Evolutionary conservation across 2,113 vertebrate genomes (phyloP), one percentile per base, ranked within the genome.

Genomic region (Myanophis thanlyinensis): DNA sequence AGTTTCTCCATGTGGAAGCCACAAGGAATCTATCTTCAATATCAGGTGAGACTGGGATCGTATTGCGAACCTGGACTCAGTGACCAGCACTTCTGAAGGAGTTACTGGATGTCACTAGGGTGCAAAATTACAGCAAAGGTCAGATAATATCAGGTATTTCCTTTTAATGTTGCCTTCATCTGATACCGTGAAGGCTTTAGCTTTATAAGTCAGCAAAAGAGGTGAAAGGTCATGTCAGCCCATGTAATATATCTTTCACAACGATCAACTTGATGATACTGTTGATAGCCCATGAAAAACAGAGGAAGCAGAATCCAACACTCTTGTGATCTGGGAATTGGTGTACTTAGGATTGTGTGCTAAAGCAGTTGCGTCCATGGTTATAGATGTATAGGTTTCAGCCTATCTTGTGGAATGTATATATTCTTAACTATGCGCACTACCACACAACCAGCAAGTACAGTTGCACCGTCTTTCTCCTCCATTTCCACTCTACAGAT

Each of bases 171-270:
- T 92, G 85, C 90, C 90, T 59, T 93, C 86, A 46, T 91, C 54
- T 30, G 0, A 3, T 44, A 56, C 15, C 0, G 0, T 92, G 93
- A 95, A 54, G 49, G 46, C 73, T 92, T 54, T 91, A 93, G 59
- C 54, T 7, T 4, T 92, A 2, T 56, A 53, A 93, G 73, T 91
- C 91, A 25, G 92, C 59, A 94, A 91, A n/a, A 94, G 95, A 94
- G 85, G 92, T 47, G 93, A 96, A 56, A 95, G 48, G 52, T 92
- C 90, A 84, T 35, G 1, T 89, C 93, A 91, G 49, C n/a, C 85
- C 49, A 0, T 0, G 51, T 85, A 53, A 46, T 54, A 22, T 54
- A 85, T 67, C 3, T 20, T 53, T 23, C n/a, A 49, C 94, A 5
- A 9, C 85, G 90, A 23, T 49, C 88, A 87, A 53, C 92, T 35